These are phyloP conservation scores for Indicator indicator DNA, from an alignment of 2,113 vertebrate species.

Conservation along the genomic window DNA sequence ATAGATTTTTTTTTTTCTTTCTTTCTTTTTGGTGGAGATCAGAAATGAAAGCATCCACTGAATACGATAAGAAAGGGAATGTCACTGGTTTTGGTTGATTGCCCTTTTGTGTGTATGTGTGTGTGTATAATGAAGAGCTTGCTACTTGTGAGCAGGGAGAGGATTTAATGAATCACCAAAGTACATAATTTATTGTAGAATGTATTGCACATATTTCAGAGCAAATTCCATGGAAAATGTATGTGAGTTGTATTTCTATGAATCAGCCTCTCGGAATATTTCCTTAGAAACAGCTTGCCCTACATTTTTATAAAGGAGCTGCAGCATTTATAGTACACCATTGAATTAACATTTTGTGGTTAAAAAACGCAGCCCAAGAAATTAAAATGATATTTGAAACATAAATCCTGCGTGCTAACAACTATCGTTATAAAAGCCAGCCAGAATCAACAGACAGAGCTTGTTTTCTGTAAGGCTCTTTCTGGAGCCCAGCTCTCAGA, in stretches of 20 bases:
- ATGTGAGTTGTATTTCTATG: constrained; percentile 63
- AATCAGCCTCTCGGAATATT: constrained; percentile 71
- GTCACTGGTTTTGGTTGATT: constrained; percentile 29
- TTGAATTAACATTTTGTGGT: constrained; percentile 80
- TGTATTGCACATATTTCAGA: constrained; percentile 65
- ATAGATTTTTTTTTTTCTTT: background rate
- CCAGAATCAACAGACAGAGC: constrained; percentile 81
- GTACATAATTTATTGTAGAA: constrained; percentile 67
- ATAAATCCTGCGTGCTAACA: constrained; percentile 83
- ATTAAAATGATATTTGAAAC: constrained; percentile 85
- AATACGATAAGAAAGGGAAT: constrained; percentile 6
- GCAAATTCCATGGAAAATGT: constrained; percentile 72
- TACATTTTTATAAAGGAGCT: constrained; percentile 67
- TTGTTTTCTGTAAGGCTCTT: constrained; percentile 79
- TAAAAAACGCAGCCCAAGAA: constrained; percentile 76
- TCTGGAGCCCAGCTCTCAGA: constrained; percentile 74
- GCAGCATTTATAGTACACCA: constrained; percentile 65
- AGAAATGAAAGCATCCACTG: background rate
- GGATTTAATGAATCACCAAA: constrained; percentile 69
- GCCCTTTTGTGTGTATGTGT: constrained; percentile 11
- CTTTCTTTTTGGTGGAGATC: background rate
- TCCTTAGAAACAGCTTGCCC: constrained; percentile 74
- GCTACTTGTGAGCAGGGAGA: constrained; percentile 25
- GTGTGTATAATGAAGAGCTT: constrained; percentile 43
- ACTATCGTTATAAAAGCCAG: constrained; percentile 73